Evolutionary conservation across 2,797 vertebrate genomes (phyloP), one percentile per base, ranked within the genome.

Genomic region (Sebastes variabilis): DNA sequence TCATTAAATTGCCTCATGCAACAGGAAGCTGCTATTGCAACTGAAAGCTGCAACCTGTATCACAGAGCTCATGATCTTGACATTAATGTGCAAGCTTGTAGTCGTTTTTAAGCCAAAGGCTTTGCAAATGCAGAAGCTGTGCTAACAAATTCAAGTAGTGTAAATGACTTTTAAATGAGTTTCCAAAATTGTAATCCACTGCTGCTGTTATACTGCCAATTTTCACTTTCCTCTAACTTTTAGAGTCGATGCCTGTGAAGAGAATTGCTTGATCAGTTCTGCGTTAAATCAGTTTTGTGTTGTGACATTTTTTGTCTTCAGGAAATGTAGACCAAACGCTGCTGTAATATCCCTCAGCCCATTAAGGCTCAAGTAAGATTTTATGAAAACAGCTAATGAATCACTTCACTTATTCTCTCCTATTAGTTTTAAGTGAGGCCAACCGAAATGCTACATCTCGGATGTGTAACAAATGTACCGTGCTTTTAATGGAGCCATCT

Each of bases 341-440:
- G 22, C 38, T 54, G 46, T 30, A 38, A 30, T 65, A 14, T 77
- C 75, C 60, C 25, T 71, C 58, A 67, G 68, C 24, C 73, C 46
- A 80, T 81, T 74, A 79, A 70, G 13, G 32, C 75, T 54, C 13
- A 12, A 82, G 25, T 32, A 66, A 73, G 22, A 68, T 72, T 66
- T 60, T 38, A 56, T 78, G 30, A 76, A 84, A 86, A 62, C 38
- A 49, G 69, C 69, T 74, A 85, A 88, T 72, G 30, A 86, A 81
- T 81, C 62, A 18, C 79, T 77, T 80, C 24, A 22, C 55, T 60
- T 52, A 52, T 52, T 77, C 42, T 61, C 30, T 71, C 49, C 64
- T 11, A 49, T 88, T 81, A 65, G 62, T 84, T 89, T 49, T 42
- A 82, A 89, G 82, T 66, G 73, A 85, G 73, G 82, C 79, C 81